A percentile compares a stretch with the other conserved stretches of the same genome.
Conservation (phyloP, 2,888 invertebrate species). For the Eupithecia tripunctaria region DNA sequence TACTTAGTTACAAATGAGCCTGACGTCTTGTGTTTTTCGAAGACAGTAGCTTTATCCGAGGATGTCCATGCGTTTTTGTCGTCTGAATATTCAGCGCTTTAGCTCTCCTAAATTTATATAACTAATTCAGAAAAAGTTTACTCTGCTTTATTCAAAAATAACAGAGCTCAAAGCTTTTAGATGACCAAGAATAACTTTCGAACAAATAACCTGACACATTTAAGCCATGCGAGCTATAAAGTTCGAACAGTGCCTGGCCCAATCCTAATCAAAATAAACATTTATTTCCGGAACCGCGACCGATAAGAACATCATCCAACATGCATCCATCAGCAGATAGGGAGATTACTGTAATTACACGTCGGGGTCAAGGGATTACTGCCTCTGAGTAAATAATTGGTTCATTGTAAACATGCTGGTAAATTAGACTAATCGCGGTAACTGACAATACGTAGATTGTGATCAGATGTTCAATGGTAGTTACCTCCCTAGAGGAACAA, state of each 20-base stretch:
- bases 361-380: neutral
- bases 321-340: neutral
- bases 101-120: neutral
- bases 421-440: neutral
- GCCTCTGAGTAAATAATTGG: neutral
- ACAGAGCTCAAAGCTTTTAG: neutral
- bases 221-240: neutral
- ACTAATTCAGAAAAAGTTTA: neutral
- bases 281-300: slow-evolving; percentile 23
- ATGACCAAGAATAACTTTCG: neutral
- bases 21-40: no score
- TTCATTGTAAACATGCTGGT: neutral
- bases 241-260: neutral
- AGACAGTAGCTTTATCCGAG: no score
- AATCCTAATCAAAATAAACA: slow-evolving; percentile 27
- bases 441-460: neutral
- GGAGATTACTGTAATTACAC: neutral
- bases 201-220: neutral
- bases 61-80: no score
- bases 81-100: no score
- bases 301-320: neutral
- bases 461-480: neutral
- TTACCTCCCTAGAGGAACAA: neutral
- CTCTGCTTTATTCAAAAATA: neutral
- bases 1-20: no score